phyloP scores from a whole-genome alignment of 1,140 invertebrate species.

The Drosophila varians region DNA sequence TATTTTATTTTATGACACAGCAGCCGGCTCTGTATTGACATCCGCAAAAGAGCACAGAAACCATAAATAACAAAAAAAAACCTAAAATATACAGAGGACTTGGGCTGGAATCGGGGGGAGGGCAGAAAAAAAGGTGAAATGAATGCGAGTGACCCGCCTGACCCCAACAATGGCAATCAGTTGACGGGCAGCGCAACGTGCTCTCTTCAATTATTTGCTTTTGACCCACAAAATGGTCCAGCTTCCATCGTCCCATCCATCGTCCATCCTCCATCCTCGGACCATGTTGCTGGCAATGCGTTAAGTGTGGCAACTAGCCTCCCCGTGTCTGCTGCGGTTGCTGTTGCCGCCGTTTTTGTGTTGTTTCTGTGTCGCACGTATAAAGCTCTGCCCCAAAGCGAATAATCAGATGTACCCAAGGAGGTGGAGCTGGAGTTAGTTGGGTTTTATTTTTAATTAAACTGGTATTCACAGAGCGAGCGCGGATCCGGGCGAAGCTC shows the following conservation, averaged over 20 bases:
- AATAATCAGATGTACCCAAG: slow-evolving; percentile 51
- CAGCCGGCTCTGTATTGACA: slow-evolving; percentile 22
- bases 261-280: neutral
- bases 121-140: slow-evolving; percentile 30
- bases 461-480: slow-evolving; percentile 34
- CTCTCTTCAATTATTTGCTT: slow-evolving; percentile 66
- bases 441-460: slow-evolving; percentile 78
- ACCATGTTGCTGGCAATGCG: slow-evolving; percentile 28
- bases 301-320: slow-evolving; percentile 36
- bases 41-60: slow-evolving; percentile 30
- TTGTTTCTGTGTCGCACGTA: slow-evolving; percentile 42
- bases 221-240: slow-evolving; percentile 59
- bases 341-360: slow-evolving; percentile 10
- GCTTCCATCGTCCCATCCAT: slow-evolving; percentile 1
- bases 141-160: slow-evolving; percentile 15
- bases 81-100: neutral
- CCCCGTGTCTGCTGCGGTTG: neutral
- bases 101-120: neutral
- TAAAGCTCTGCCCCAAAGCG: slow-evolving; percentile 31
- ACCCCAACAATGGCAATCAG: slow-evolving; percentile 57
- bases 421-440: slow-evolving; percentile 14
- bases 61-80: slow-evolving; percentile 49
- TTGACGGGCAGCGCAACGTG: slow-evolving; percentile 23
- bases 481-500: slow-evolving; percentile 29
- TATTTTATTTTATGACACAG: slow-evolving; percentile 39